Base-by-base conservation (phyloP, 2,113 vertebrate species). In the Pachypanchax playfairii region DNA sequence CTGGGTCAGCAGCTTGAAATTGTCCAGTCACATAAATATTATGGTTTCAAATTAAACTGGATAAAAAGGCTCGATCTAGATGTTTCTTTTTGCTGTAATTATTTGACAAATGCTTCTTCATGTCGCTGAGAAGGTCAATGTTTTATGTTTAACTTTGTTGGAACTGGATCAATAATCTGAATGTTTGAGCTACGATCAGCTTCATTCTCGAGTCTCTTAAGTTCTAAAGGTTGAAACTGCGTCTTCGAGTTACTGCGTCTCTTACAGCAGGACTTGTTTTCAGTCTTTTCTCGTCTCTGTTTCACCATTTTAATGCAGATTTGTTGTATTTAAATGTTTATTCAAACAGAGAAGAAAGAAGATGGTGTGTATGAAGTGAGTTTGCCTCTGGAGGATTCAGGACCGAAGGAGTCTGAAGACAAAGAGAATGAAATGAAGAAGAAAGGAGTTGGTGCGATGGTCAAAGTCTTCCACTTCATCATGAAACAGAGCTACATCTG, bases 401-500 rank as follows among this genome's bases (percentile, higher is more conserved):
- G 66, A 2, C 6, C 44, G 14, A 87, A 90, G 1, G 87, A 93
- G 12, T 80, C 91, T 18, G 84, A 81, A 35, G 85, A 78, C 1
- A 90, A 87, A 22, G 93, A 93, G 73, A 91, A 90, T 3, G 89
- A 88, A 4, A 86, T 91, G 0, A 87, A 90, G 84, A 92, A 91
- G 1, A 79, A 87, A 39, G 94, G 92, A 72, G 86, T 94, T 4
- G 77, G 94, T 0, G 92, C 93, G 6, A 87, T 97, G 80, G 94
- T 95, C 31, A 93, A 94, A 22, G 92, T 94, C 66, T 96, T 98
- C 80, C 92, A 94, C 20, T 99, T 99, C 80, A 88, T 99, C 73
- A 98, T 99, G 97, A 98, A 98, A 57, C 97, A 99, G 80, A 99
- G 97, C 82, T 99, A 99, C 75, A 95, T 99, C 74, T 98, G 96